phyloP scores from a whole-genome alignment of 2,113 vertebrate genomes.

The Martes martes region DNA sequence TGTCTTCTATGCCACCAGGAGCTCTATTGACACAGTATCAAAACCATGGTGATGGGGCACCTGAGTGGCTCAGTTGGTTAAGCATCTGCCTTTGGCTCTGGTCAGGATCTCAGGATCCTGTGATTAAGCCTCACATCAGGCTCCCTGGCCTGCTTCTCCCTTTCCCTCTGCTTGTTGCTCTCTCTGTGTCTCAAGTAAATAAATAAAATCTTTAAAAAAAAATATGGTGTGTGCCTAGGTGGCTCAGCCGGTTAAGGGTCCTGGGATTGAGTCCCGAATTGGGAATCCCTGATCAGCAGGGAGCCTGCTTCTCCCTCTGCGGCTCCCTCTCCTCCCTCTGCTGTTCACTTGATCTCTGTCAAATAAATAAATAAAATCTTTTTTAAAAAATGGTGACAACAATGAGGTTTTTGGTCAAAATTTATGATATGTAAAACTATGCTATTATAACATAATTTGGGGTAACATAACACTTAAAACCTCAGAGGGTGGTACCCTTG shows the following conservation, averaged over 20 bases:
- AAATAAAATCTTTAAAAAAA: not conserved
- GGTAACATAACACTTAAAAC: not conserved
- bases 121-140: too few relatives aligned
- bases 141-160: too few relatives aligned
- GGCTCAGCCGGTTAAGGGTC: not conserved
- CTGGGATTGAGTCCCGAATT: not conserved
- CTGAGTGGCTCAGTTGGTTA: not conserved
- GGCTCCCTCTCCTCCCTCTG: not conserved
- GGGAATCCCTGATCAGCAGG: too few relatives aligned
- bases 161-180: too few relatives aligned
- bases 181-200: too few relatives aligned
- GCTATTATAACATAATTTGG: not conserved
- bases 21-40: not conserved
- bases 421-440: not conserved
- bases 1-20: not conserved
- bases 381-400: not conserved
- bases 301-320: not conserved
- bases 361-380: not conserved
- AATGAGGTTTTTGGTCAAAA: not conserved
- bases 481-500: not conserved
- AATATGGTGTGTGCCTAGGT: not conserved
- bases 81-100: not conserved
- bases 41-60: not conserved
- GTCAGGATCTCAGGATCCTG: too few relatives aligned
- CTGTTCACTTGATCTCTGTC: not conserved